Conservation (phyloP, 2,113 vertebrate genomes). For the Apaloderma vittatum region DNA sequence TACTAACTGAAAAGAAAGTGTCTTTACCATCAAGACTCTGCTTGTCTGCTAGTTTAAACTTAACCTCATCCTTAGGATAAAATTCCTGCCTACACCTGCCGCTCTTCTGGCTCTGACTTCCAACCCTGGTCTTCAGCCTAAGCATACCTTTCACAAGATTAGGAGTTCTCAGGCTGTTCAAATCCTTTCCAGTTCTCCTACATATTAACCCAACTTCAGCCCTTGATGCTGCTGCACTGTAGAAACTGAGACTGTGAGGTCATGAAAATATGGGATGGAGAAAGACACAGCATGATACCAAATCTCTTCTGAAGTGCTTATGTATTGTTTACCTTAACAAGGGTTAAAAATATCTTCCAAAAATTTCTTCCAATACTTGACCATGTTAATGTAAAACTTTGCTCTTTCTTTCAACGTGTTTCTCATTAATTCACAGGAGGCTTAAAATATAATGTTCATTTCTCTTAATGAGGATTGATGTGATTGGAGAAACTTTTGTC, state of each 20-base stretch:
- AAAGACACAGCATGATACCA: neutral
- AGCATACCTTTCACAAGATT: neutral
- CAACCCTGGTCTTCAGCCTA: neutral
- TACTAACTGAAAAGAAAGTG: neutral
- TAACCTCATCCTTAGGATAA: rapidly evolving
- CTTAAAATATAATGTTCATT: neutral
- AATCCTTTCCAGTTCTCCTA: neutral
- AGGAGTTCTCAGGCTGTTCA: neutral
- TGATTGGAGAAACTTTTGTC: neutral
- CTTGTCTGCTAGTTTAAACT: neutral
- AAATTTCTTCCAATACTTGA: neutral
- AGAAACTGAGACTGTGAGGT: neutral
- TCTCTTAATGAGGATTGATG: neutral
- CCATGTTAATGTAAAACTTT: neutral
- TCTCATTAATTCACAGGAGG: neutral
- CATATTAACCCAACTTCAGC: rapidly evolving
- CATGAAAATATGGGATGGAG: neutral
- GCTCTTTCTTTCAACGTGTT: neutral
- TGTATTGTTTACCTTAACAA: neutral
- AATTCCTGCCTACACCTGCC: neutral
- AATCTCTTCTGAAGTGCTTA: neutral
- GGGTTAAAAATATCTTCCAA: neutral
- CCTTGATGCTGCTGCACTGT: neutral
- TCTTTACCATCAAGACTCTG: neutral
- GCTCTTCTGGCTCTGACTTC: neutral